A percentile compares a stretch with the other conserved stretches of the same genome.
Evolutionary conservation across 2,888 invertebrate species (phyloP).

Genomic region (Rhaphigaster nebulosa): DNA sequence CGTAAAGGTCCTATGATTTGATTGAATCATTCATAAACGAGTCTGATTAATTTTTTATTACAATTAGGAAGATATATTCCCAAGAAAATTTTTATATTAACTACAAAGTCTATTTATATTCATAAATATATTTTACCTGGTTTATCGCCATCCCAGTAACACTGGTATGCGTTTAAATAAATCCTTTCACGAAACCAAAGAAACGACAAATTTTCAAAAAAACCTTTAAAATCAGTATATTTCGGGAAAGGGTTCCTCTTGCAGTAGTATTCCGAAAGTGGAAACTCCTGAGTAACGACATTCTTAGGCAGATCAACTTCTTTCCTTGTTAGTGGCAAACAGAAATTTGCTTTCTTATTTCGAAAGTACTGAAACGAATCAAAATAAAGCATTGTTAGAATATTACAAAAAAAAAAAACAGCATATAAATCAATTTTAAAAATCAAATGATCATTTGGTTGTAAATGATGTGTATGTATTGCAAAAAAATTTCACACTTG

Average conservation of each 20-base stretch:
- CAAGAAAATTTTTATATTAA: too few relatives aligned
- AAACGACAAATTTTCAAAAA: not conserved
- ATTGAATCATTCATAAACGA: too few relatives aligned
- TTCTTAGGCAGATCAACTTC: not conserved
- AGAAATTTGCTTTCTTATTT: not conserved
- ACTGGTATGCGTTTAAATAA: not conserved
- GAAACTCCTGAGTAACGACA: fast-evolving
- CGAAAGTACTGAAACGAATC: not conserved
- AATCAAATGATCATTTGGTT: too few relatives aligned
- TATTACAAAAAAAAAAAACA: too few relatives aligned
- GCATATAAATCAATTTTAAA: too few relatives aligned
- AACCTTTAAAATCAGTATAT: not conserved
- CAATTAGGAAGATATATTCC: too few relatives aligned
- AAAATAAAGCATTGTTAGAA: not conserved
- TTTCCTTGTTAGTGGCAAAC: not conserved
- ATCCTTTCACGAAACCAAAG: not conserved
- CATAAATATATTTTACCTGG: not conserved
- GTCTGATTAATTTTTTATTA: too few relatives aligned
- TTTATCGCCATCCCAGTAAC: not conserved
- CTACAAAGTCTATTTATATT: too few relatives aligned
- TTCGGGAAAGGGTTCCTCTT: not conserved
- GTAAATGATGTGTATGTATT: too few relatives aligned
- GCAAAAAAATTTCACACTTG: too few relatives aligned
- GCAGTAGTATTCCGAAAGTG: not conserved
- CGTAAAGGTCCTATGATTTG: too few relatives aligned